phyloP scores from a whole-genome alignment of 2,888 invertebrate genomes.

The Horisme vitalbata region DNA sequence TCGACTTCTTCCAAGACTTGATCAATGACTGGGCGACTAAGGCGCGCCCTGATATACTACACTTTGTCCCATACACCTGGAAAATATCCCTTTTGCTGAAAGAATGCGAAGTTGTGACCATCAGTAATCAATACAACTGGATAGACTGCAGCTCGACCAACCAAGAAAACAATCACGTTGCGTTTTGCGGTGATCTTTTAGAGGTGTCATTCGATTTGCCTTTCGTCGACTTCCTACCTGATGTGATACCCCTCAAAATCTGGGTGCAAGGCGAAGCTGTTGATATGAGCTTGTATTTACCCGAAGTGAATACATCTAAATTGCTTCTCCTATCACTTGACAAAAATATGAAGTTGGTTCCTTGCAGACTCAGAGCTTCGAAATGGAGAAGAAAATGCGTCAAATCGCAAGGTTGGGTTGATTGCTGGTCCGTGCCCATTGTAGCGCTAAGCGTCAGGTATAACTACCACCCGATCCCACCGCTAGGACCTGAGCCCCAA shows the following conservation, averaged over 20 bases:
- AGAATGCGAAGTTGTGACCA: constrained; percentile 96
- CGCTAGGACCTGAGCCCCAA: constrained; percentile 93
- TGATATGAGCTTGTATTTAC: constrained; percentile 94
- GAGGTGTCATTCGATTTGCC: constrained; percentile 97
- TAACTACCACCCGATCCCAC: constrained; percentile 95
- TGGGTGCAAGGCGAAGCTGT: constrained; percentile 98
- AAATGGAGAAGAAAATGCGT: constrained; percentile 93
- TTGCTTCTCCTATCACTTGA: constrained; percentile 92
- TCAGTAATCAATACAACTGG: constrained; percentile 99
- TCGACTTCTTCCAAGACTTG: constrained; percentile 97
- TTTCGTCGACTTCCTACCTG: constrained; percentile 96
- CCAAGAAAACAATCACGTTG: constrained; percentile 96
- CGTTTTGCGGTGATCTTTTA: constrained; percentile 96
- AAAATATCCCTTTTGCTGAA: constrained; percentile 94
- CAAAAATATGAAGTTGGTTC: constrained; percentile 93
- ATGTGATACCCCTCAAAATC: constrained; percentile 93
- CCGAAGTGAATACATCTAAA: constrained; percentile 95
- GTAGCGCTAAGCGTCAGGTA: constrained; percentile 95
- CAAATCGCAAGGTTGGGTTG: constrained; percentile 92
- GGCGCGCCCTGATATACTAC: constrained; percentile 94
- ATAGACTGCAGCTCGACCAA: constrained; percentile 98
- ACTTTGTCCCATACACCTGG: constrained; percentile 99
- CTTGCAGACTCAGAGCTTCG: constrained; percentile 79
- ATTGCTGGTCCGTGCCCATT: constrained; percentile 98
- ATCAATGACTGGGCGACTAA: constrained; percentile 98